Evolutionary conservation across 2,797 vertebrate species (phyloP).

Genomic region (Oceanodroma leucorhoa): DNA sequence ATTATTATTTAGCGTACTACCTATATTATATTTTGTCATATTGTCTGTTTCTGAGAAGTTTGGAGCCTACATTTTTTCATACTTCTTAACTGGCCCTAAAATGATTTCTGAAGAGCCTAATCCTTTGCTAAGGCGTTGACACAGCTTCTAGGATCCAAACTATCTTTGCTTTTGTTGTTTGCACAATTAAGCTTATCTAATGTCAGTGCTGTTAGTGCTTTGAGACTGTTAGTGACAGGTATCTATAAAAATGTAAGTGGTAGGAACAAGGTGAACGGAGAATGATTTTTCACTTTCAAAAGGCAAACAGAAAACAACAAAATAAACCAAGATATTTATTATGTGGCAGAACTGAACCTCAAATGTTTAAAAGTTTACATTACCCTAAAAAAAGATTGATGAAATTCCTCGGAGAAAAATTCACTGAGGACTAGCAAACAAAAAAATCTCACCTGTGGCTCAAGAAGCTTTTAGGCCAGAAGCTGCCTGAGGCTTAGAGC

Average conservation of each 20-base stretch:
- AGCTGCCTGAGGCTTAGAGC: neutral
- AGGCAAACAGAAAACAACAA: neutral
- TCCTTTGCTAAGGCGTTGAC: neutral
- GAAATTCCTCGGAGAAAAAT: neutral
- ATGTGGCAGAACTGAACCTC: neutral
- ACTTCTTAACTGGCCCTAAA: neutral
- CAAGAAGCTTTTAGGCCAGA: neutral
- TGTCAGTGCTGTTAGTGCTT: neutral
- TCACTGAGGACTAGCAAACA: neutral
- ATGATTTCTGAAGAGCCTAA: neutral
- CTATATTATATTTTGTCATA: neutral
- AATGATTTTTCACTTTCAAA: neutral
- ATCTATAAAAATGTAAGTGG: neutral
- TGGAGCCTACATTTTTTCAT: neutral
- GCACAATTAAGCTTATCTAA: neutral
- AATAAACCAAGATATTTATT: neutral
- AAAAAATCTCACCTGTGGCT: neutral
- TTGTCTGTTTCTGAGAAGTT: neutral
- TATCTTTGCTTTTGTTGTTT: neutral
- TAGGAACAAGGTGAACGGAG: neutral
- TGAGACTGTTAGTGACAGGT: neutral
- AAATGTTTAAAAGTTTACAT: neutral
- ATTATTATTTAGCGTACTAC: accelerated
- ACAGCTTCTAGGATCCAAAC: neutral
- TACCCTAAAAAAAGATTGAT: neutral